Evolutionary conservation across 2,888 invertebrate species (phyloP).

Genomic region (Leptinotarsa tumamoca): DNA sequence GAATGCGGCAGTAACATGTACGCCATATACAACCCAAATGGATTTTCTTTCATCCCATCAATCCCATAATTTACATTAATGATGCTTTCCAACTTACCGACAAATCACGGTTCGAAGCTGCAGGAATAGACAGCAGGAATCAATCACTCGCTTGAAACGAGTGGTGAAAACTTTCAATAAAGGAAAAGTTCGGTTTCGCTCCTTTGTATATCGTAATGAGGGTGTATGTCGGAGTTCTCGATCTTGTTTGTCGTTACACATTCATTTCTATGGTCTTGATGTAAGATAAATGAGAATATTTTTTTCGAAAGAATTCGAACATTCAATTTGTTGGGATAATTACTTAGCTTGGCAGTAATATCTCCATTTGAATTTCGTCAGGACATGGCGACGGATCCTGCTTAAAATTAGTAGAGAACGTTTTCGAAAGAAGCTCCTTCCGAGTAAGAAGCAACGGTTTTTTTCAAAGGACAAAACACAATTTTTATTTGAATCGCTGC

Average conservation of each 20-base stretch:
- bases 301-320: too few relatives aligned
- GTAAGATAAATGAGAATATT: too few relatives aligned
- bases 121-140: slow-evolving; percentile 9
- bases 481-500: too few relatives aligned
- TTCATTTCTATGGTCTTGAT: too few relatives aligned
- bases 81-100: slow-evolving; percentile 31
- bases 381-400: too few relatives aligned
- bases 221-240: neutral
- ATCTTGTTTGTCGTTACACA: neutral
- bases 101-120: slow-evolving; percentile 34
- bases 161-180: neutral
- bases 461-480: too few relatives aligned
- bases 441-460: too few relatives aligned
- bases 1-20: slow-evolving; percentile 36
- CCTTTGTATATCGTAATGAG: neutral
- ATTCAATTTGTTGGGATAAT: too few relatives aligned
- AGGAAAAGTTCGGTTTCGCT: neutral
- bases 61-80: slow-evolving; percentile 43
- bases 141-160: slow-evolving; percentile 9
- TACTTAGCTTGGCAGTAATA: too few relatives aligned
- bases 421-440: too few relatives aligned
- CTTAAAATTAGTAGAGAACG: too few relatives aligned
- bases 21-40: slow-evolving; percentile 33
- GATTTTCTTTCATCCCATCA: slow-evolving; percentile 35
- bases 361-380: too few relatives aligned